Percentiles rank a stretch among this genome's conserved stretches.
Conservation (phyloP, 1,140 invertebrate species). For the Zaprionus vittiger region DNA sequence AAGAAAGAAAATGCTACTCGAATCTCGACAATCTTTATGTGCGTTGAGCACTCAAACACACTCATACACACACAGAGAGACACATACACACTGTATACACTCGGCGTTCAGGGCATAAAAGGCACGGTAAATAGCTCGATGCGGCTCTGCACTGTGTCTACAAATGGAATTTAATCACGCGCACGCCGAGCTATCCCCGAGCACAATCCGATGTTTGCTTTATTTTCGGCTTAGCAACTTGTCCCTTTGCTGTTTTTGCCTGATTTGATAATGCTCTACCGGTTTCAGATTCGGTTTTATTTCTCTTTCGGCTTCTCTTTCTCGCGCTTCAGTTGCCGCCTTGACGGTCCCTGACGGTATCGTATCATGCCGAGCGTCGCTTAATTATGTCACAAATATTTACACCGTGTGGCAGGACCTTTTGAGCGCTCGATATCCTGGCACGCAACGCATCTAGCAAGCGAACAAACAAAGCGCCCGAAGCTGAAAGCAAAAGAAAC, state of each 20-base stretch:
- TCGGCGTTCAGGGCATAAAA: conserved; percentile 37
- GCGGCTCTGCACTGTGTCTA: conserved; percentile 51
- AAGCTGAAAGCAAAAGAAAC: conserved; percentile 24
- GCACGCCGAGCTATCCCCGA: conserved; percentile 52
- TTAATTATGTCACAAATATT: conserved; percentile 83
- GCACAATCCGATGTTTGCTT: conserved; percentile 67
- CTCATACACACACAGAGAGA: background rate
- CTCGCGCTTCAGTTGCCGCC: conserved; percentile 23
- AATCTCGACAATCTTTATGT: conserved; percentile 81
- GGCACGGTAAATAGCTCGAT: conserved; percentile 39
- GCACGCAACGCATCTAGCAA: conserved; percentile 72
- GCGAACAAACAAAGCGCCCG: conserved; percentile 49
- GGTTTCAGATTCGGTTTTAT: conserved; percentile 16
- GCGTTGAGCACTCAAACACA: conserved; percentile 45
- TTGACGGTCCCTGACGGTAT: conserved; percentile 60
- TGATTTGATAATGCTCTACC: conserved; percentile 61
- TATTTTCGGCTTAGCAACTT: conserved; percentile 72
- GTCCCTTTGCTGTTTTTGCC: conserved; percentile 47
- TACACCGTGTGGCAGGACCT: conserved; percentile 64
- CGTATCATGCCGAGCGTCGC: conserved; percentile 59
- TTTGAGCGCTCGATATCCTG: conserved; percentile 53
- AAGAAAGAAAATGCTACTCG: conserved; percentile 38
- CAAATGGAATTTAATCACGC: conserved; percentile 82
- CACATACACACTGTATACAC: background rate
- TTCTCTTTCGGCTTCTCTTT: background rate